phyloP scores from a whole-genome alignment of 2,113 vertebrate species.

The Caranx ignobilis region DNA sequence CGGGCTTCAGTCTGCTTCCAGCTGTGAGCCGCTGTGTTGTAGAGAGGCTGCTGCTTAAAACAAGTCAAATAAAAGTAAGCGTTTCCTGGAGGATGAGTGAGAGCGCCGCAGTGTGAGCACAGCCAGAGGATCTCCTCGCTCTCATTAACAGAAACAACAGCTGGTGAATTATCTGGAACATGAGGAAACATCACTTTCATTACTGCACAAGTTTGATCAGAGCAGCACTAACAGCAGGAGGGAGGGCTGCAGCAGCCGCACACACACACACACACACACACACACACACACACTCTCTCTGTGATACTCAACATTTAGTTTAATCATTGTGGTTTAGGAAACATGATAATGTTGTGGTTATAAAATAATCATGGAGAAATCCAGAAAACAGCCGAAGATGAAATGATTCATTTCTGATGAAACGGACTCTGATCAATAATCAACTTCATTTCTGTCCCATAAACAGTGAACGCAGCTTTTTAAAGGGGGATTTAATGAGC shows the following conservation, averaged over 20 bases:
- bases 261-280: too few relatives aligned
- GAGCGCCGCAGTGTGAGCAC: not conserved
- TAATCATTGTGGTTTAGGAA: too few relatives aligned
- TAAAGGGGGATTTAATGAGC: too few relatives aligned
- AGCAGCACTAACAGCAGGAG: not conserved
- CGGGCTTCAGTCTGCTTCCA: constrained; percentile 1
- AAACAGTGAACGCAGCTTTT: too few relatives aligned
- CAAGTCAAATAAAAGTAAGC: not conserved
- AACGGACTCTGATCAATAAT: too few relatives aligned
- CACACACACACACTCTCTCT: too few relatives aligned
- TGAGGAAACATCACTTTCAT: constrained; percentile 48
- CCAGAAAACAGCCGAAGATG: too few relatives aligned
- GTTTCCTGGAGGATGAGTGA: constrained; percentile 23
- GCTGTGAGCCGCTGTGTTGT: constrained; percentile 5
- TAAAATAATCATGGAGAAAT: too few relatives aligned
- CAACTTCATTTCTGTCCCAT: too few relatives aligned
- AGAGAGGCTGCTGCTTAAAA: not conserved
- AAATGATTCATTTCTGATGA: too few relatives aligned
- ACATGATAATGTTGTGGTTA: too few relatives aligned
- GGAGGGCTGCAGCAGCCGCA: not conserved
- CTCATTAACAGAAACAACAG: constrained; percentile 55
- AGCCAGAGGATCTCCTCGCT: constrained; percentile 18
- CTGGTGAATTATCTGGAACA: constrained; percentile 56
- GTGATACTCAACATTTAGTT: too few relatives aligned
- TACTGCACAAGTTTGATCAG: constrained; percentile 7